Evolutionary conservation across 1,140 invertebrate genomes (phyloP).

Genomic region (Dendrolimus punctatus): DNA sequence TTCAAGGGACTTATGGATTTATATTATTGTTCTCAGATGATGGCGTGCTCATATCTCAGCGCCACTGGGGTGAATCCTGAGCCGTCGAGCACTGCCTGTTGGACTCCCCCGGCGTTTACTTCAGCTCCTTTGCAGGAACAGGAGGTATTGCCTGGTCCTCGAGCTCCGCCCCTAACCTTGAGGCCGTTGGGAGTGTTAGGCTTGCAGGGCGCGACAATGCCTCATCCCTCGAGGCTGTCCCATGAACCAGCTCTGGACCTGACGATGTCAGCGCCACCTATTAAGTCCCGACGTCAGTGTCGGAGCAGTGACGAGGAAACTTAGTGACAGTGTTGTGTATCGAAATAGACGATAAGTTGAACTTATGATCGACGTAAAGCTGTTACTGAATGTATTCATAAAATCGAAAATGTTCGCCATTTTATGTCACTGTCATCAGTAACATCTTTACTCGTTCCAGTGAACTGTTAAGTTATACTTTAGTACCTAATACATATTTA

Average conservation of each 20-base stretch:
- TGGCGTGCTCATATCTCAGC: constrained; percentile 62
- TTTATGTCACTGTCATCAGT: constrained; percentile 23
- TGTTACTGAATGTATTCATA: constrained; percentile 26
- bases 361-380: constrained; percentile 27
- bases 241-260: constrained; percentile 52
- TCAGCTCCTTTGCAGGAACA: constrained; percentile 11
- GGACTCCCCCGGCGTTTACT: constrained; percentile 34
- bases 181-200: constrained; percentile 3
- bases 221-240: neutral
- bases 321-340: constrained; percentile 57
- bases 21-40: constrained; percentile 52
- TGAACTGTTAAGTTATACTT: constrained; percentile 56
- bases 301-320: constrained; percentile 35
- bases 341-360: constrained; percentile 32
- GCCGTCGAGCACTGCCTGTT: constrained; percentile 31
- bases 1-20: neutral
- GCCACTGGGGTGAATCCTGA: constrained; percentile 36
- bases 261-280: constrained; percentile 26
- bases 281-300: constrained; percentile 28
- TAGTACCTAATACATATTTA: constrained; percentile 64
- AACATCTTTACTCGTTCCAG: constrained; percentile 38
- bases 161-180: constrained; percentile 9
- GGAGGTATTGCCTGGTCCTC: constrained; percentile 8
- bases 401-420: constrained; percentile 1
- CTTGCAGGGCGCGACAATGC: constrained; percentile 5